Percentiles rank a stretch among this genome's conserved stretches.
phyloP scores from a whole-genome alignment of 2,888 invertebrate genomes.

The Pegoplata infirma region DNA sequence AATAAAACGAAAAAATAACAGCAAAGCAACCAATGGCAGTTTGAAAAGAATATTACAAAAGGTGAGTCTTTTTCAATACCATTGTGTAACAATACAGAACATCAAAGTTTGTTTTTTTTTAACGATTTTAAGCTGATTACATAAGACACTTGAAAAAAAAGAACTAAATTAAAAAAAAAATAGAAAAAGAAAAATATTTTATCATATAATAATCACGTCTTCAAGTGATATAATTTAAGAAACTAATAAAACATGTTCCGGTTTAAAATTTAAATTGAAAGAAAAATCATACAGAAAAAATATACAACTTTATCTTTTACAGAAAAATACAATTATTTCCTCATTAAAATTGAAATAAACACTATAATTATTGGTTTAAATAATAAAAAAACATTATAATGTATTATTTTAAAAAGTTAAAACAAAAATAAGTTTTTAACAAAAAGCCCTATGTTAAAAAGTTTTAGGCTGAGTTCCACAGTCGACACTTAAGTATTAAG shows the following conservation, averaged over 20 bases:
- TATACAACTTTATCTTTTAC: not conserved
- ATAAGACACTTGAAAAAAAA: constrained; percentile 31
- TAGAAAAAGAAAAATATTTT: not conserved
- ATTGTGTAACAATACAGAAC: constrained; percentile 6
- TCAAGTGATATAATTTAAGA: constrained; percentile 11
- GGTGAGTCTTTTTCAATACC: constrained; percentile 40
- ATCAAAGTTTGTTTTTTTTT: constrained; percentile 9
- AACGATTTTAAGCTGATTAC: constrained; percentile 52
- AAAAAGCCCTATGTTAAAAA: too few relatives aligned
- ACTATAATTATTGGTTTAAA: too few relatives aligned
- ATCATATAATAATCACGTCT: not conserved
- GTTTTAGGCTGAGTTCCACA: too few relatives aligned
- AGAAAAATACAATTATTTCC: constrained; percentile 22
- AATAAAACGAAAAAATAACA: constrained; percentile 38
- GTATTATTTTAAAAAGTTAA: too few relatives aligned
- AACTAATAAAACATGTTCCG: constrained; percentile 44
- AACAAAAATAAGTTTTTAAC: too few relatives aligned
- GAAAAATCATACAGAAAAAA: not conserved
- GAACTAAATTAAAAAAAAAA: not conserved
- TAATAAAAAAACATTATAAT: too few relatives aligned
- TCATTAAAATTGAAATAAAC: constrained; percentile 20
- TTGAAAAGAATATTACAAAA: constrained; percentile 24
- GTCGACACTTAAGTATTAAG: too few relatives aligned
- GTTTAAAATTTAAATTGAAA: too few relatives aligned
- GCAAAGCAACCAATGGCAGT: not conserved